These are phyloP conservation scores for Catostylus mosaicus DNA, from an alignment of 30 jellyfish, hydroid and myxozoan species.

Conservation along the genomic window DNA sequence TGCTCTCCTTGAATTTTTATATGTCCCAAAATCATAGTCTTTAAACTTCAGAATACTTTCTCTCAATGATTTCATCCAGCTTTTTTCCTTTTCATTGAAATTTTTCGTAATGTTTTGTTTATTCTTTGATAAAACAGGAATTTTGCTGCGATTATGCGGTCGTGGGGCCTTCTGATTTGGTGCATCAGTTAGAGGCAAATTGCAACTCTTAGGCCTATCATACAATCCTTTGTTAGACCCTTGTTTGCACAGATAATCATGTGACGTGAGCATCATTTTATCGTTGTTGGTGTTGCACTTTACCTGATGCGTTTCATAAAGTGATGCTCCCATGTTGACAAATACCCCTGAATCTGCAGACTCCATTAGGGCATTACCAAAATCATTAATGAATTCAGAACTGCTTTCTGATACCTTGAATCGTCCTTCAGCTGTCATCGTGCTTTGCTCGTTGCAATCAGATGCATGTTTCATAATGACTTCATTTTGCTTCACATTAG, in stretches of 20 bases:
- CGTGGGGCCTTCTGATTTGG: not conserved
- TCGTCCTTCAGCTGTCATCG: not conserved
- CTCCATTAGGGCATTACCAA: not conserved
- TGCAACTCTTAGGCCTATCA: not conserved
- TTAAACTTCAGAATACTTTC: slow-evolving; percentile 26
- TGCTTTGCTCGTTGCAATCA: not conserved
- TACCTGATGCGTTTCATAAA: not conserved
- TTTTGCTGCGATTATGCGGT: slow-evolving; percentile 1
- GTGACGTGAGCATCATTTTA: not conserved
- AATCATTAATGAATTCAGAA: not conserved
- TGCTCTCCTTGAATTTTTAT: not conserved
- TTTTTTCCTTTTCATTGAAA: not conserved
- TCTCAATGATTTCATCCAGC: slow-evolving; percentile 9
- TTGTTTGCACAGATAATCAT: not conserved
- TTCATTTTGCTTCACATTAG: not conserved
- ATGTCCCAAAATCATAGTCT: slow-evolving; percentile 10
- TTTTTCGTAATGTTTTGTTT: not conserved
- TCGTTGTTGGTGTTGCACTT: not conserved
- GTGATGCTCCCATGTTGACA: not conserved
- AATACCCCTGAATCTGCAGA: slow-evolving; percentile 51
- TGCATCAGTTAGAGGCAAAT: not conserved
- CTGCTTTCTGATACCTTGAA: not conserved
- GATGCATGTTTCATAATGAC: not conserved
- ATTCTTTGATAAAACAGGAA: not conserved
- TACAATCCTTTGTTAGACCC: not conserved